Conservation (phyloP, 2,797 vertebrate genomes). For the Rhinichthys osculus region DNA sequence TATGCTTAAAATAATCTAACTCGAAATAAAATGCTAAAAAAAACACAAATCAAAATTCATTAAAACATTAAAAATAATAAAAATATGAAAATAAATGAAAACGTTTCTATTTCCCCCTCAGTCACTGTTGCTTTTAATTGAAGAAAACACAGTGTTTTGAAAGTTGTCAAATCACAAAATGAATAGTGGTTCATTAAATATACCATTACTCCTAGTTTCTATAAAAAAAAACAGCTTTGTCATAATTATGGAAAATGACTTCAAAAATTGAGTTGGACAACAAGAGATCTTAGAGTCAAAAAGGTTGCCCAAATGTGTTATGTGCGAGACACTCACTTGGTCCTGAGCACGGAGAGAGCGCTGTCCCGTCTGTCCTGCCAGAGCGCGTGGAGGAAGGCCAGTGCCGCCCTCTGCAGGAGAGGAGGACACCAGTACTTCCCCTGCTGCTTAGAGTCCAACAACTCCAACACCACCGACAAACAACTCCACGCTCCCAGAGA, state of each 20-base stretch:
- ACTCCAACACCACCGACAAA: slow-evolving; percentile 90
- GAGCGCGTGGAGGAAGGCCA: slow-evolving; percentile 94
- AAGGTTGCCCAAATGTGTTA: not conserved
- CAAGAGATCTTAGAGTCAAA: not conserved
- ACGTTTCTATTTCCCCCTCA: not conserved
- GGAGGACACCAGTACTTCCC: slow-evolving; percentile 95
- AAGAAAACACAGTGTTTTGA: not conserved
- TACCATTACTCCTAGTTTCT: not conserved
- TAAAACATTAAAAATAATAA: not conserved
- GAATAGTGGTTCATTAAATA: not conserved
- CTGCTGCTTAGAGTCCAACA: slow-evolving; percentile 91
- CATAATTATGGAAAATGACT: not conserved
- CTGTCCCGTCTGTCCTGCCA: slow-evolving; percentile 98
- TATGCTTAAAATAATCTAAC: not conserved
- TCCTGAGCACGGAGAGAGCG: slow-evolving; percentile 92
- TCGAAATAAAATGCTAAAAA: not conserved
- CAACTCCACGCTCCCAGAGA: slow-evolving; percentile 95
- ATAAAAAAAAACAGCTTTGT: not conserved
- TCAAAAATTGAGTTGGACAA: not conserved
- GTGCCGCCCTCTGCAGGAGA: slow-evolving; percentile 89
- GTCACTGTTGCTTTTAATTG: not conserved
- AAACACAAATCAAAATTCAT: not conserved
- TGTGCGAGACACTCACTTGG: slow-evolving; percentile 81
- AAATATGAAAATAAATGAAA: not conserved
- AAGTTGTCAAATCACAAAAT: not conserved